Evolutionary conservation across 2,113 vertebrate species (phyloP), one percentile per base, ranked within the genome.

Genomic region (Scytalopus superciliaris): DNA sequence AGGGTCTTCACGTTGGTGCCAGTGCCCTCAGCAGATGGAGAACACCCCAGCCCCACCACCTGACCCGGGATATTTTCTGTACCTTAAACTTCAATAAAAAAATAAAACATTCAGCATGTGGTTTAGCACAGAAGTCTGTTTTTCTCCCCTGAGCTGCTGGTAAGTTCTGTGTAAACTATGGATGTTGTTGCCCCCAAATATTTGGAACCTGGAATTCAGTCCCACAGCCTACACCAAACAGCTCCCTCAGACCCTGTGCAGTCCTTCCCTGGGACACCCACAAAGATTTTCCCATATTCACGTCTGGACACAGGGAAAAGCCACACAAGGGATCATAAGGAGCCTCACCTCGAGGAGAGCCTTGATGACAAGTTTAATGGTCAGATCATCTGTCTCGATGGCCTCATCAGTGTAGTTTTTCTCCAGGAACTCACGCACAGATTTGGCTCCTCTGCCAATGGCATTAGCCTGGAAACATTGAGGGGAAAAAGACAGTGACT

Each of bases 381-480:
- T 98, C 53, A 98, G 83, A n/a, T 98, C 98, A 18, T 99, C 98
- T 0, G 99, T 98, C 79, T 98, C 98, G 14, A 99, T 99, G 82
- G 98, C 98, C 82, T 99, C 98, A 4, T 99, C 98, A 0, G 98
- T 98, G 15, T 98, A 99, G 84, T 98, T 98, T 69, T 99, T 99
- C 96, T 99, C 99, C 88, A 99, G 96, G 92, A 99, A 99, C 68
- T 99, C 98, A 4, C 98, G 98, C 62, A 99, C 98, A 0, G 98
- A 98, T 94, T 99, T 99, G 80, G 98, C 98, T 22, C 98, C 98
- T 91, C 98, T 98, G 81, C 98, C 98, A 45, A 99, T 99, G 35
- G 98, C 98, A 21, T 99, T 99, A 55, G 98, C 98, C 98, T 99
- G 56, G 28, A 73, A 90, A 25, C 19, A 12, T 23, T 3, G 10